Evolutionary conservation across 2,113 vertebrate species (phyloP).

Genomic region (Apteryx mantelli): DNA sequence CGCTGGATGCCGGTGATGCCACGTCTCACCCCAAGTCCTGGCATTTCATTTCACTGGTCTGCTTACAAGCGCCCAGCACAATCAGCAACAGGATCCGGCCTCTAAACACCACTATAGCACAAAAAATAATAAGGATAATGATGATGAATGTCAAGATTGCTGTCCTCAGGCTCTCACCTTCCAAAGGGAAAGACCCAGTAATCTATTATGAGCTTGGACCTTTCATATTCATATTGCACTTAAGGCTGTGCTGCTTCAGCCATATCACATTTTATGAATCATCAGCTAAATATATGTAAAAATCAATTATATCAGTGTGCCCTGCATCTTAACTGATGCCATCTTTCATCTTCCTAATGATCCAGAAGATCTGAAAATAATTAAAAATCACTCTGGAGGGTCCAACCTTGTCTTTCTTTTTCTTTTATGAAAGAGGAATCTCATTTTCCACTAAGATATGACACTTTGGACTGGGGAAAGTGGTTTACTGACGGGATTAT

Average conservation of each 20-base stretch:
- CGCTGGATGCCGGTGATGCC: fast-evolving
- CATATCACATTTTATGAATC: slow-evolving; percentile 65
- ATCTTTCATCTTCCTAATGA: slow-evolving; percentile 75
- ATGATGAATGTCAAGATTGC: background rate
- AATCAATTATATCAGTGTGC: slow-evolving; percentile 74
- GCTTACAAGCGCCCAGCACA: background rate
- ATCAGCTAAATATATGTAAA: slow-evolving; percentile 74
- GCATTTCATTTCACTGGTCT: background rate
- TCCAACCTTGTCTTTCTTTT: slow-evolving; percentile 47
- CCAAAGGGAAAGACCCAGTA: background rate
- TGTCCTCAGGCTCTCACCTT: background rate
- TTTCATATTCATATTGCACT: slow-evolving; percentile 11
- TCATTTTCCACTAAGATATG: background rate
- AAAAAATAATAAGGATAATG: background rate
- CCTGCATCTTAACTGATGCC: slow-evolving; percentile 66
- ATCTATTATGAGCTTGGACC: background rate
- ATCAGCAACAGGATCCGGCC: background rate
- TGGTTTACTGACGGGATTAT: background rate
- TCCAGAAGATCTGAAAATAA: slow-evolving; percentile 79
- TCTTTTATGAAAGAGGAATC: background rate
- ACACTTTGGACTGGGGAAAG: background rate
- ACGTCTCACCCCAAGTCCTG: no score
- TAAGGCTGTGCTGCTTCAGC: slow-evolving; percentile 46
- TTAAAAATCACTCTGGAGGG: slow-evolving; percentile 77
- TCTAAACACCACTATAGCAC: background rate